Percentiles rank a stretch among this genome's conserved stretches.
phyloP scores from a whole-genome alignment of 2,113 vertebrate genomes.

The Pitta sordida region DNA sequence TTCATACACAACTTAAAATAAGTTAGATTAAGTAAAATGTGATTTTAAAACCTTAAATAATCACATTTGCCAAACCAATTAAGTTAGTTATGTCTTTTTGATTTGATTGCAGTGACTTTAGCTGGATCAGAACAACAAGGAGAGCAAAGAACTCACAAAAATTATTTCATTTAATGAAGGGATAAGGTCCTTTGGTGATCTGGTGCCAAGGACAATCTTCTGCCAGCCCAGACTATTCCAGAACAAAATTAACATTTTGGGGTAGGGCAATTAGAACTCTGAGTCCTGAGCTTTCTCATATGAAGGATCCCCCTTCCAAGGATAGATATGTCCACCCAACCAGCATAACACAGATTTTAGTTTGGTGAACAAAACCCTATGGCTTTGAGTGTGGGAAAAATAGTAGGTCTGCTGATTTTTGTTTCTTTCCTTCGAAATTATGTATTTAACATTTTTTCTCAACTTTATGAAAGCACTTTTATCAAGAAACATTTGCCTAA shows the following conservation, averaged over 20 bases:
- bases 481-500: neutral
- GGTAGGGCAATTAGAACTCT: neutral
- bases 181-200: neutral
- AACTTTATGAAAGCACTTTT: neutral
- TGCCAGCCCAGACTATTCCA: neutral
- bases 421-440: neutral
- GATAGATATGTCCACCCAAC: neutral
- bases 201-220: neutral
- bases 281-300: neutral
- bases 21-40: neutral
- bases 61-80: neutral
- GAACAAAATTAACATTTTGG: neutral
- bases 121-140: neutral
- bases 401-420: neutral
- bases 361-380: neutral
- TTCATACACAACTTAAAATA: conserved; percentile 2
- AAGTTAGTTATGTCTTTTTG: neutral
- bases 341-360: neutral
- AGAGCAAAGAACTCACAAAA: neutral
- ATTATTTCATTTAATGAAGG: neutral
- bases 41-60: neutral
- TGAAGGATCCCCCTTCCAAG: neutral
- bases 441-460: neutral
- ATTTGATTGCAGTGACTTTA: neutral
- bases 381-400: neutral